Evolutionary conservation across 2,888 invertebrate species (phyloP).

Genomic region (Harpalus rubripes): DNA sequence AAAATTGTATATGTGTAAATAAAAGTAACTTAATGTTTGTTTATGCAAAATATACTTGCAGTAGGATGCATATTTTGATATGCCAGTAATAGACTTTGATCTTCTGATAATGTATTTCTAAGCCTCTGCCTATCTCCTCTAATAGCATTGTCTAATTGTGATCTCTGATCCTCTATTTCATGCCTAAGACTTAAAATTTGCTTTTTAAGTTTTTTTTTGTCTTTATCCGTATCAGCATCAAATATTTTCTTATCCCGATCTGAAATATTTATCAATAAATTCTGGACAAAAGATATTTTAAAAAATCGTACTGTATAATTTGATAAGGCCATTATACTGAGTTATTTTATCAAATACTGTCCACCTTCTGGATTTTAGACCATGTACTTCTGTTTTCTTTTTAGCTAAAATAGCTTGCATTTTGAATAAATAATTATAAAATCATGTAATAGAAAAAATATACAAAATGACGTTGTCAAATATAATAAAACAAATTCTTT

Average conservation of each 20-base stretch:
- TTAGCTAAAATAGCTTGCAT: slow-evolving; percentile 74
- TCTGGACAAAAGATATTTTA: slow-evolving; percentile 79
- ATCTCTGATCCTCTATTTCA: slow-evolving; percentile 80
- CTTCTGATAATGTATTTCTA: slow-evolving; percentile 80
- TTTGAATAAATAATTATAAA: slow-evolving; percentile 16
- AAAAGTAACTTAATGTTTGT: no score
- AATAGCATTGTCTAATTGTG: slow-evolving; percentile 80
- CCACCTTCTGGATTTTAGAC: slow-evolving; percentile 84
- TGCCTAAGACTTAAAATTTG: slow-evolving; percentile 80
- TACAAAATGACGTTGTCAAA: slow-evolving; percentile 19
- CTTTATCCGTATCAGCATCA: slow-evolving; percentile 79
- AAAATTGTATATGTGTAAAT: no score
- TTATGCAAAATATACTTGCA: slow-evolving; percentile 70
- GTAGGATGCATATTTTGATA: slow-evolving; percentile 77
- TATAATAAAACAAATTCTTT: no score
- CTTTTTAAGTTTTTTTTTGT: slow-evolving; percentile 79
- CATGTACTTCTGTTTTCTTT: slow-evolving; percentile 79
- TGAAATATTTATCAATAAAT: slow-evolving; percentile 70
- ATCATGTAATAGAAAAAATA: not conserved
- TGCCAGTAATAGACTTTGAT: slow-evolving; percentile 81
- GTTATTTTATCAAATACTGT: slow-evolving; percentile 83
- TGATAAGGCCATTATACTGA: slow-evolving; percentile 83
- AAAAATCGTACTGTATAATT: slow-evolving; percentile 82
- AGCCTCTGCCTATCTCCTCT: slow-evolving; percentile 82
- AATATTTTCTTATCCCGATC: slow-evolving; percentile 83